Percentiles rank a stretch among this genome's conserved stretches.
Conservation (phyloP, 2,113 vertebrate genomes). For the Fulmarus glacialis region DNA sequence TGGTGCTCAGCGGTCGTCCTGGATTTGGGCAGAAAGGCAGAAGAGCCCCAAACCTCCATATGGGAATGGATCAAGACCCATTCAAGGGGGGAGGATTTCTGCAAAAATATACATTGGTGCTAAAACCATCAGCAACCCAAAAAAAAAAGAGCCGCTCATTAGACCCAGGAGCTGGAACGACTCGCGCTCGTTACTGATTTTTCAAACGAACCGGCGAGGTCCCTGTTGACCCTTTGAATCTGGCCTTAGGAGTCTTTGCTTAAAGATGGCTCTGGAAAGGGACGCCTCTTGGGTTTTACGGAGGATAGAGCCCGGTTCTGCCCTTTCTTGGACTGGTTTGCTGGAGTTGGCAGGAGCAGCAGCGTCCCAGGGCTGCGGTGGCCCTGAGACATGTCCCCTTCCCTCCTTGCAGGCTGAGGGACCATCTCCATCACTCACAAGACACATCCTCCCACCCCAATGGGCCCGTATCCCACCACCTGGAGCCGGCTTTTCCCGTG, state of each 20-base stretch:
- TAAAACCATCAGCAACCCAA: neutral
- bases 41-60: neutral
- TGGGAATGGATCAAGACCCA: neutral
- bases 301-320: neutral
- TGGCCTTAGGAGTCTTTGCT: neutral
- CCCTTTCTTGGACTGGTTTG: neutral
- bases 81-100: neutral
- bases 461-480: accelerated
- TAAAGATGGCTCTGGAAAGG: neutral
- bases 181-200: neutral
- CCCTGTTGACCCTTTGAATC: neutral
- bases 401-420: neutral
- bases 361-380: neutral
- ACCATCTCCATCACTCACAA: neutral
- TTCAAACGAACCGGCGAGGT: neutral
- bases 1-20: accelerated
- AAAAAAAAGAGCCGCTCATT: neutral
- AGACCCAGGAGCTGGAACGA: neutral
- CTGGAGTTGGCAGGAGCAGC: neutral
- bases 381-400: neutral
- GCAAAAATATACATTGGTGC: neutral
- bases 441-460: neutral
- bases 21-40: neutral
- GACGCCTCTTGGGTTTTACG: neutral
- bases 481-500: accelerated